A percentile compares a stretch with the other conserved stretches of the same genome.
phyloP scores from a whole-genome alignment of 2,113 vertebrate genomes.

The Melanocharis versteri region DNA sequence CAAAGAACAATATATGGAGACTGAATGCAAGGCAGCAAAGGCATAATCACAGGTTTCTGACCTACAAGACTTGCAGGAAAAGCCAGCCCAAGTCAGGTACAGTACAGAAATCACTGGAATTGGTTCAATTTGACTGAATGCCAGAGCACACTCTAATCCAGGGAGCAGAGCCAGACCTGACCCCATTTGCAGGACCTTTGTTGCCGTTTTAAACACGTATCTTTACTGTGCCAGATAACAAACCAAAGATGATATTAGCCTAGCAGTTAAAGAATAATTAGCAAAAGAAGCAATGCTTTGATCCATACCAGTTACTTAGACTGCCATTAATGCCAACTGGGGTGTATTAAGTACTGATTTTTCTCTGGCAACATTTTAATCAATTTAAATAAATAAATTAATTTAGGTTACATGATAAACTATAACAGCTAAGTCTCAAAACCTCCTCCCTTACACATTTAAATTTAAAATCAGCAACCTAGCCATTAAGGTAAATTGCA shows the following conservation, averaged over 20 bases:
- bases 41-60: background rate
- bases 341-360: background rate
- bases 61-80: background rate
- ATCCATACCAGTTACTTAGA: background rate
- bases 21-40: background rate
- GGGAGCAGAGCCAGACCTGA: slow-evolving; percentile 11
- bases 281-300: background rate
- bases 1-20: background rate
- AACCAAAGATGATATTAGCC: background rate
- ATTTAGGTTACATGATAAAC: background rate
- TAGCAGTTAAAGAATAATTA: slow-evolving; percentile 8
- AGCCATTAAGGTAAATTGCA: background rate
- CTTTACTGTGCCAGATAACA: background rate
- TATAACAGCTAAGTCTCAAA: background rate
- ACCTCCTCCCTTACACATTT: background rate
- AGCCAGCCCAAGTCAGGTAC: background rate
- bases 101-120: background rate
- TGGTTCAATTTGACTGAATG: background rate
- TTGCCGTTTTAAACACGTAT: background rate
- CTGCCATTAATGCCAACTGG: background rate
- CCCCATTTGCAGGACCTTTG: slow-evolving; percentile 3
- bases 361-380: background rate
- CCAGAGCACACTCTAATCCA: background rate
- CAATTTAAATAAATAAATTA: background rate
- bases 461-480: background rate